These are phyloP conservation scores for Falco rusticolus DNA, from an alignment of 2,797 vertebrate genomes.

Conservation along the genomic window DNA sequence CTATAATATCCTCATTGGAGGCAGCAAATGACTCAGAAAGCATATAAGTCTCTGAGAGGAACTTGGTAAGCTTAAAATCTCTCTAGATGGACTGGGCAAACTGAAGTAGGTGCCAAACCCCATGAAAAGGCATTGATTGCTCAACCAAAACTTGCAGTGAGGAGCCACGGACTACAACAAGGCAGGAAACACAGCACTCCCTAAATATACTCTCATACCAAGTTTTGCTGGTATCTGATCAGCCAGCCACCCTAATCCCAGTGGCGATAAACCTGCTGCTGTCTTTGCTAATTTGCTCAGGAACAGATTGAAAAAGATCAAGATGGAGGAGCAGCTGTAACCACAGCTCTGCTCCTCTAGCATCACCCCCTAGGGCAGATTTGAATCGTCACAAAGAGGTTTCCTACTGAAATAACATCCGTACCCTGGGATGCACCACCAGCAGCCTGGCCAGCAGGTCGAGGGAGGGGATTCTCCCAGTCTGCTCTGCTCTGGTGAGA, in stretches of 20 bases:
- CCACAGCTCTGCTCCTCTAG: background rate
- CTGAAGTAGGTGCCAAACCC: background rate
- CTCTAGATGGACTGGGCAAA: background rate
- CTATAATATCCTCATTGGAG: background rate
- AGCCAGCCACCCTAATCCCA: background rate
- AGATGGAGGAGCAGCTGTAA: background rate
- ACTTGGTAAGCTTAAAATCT: background rate
- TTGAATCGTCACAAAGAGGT: background rate
- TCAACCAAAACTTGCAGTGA: background rate
- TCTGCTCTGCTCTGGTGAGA: too few relatives aligned
- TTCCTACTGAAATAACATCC: background rate
- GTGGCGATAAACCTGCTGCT: background rate
- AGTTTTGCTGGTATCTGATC: background rate
- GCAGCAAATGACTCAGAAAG: background rate
- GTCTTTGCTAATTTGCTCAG: background rate
- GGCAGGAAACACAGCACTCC: background rate
- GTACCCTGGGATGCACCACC: too few relatives aligned
- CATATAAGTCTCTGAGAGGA: background rate
- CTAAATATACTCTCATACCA: background rate
- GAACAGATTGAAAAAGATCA: background rate
- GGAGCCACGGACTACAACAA: fast-evolving
- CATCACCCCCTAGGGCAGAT: background rate
- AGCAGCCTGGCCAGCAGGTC: too few relatives aligned
- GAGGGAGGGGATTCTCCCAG: too few relatives aligned
- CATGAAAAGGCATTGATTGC: background rate